phyloP scores from a whole-genome alignment of 2,888 invertebrate genomes.

The Mesorhabditis sp. region DNA sequence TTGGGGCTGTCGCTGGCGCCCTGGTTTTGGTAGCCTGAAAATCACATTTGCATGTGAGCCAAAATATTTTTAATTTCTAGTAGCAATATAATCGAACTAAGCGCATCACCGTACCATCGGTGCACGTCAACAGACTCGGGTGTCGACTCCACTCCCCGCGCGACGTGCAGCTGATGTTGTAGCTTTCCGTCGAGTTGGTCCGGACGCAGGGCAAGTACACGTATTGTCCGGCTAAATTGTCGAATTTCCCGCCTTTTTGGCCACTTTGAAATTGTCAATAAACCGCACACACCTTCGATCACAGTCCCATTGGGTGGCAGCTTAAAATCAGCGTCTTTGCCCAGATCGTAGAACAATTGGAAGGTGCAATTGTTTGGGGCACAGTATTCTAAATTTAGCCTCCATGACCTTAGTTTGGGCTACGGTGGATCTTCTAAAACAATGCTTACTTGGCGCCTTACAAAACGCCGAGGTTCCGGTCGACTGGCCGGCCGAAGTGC shows the following conservation, averaged over 20 bases:
- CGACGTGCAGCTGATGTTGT: neutral
- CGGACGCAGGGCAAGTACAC: neutral
- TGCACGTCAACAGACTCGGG: neutral
- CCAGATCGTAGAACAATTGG: neutral
- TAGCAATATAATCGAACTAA: too few relatives aligned
- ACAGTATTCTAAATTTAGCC: neutral
- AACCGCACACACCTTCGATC: neutral
- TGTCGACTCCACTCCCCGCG: conserved; percentile 1
- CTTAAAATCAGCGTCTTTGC: neutral
- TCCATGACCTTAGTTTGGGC: neutral
- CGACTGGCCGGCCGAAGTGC: neutral
- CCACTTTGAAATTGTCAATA: too few relatives aligned
- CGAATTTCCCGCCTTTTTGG: too few relatives aligned
- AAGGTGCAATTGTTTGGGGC: neutral
- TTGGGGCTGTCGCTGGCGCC: too few relatives aligned
- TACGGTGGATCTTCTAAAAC: neutral
- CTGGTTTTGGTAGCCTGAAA: too few relatives aligned
- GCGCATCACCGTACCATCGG: neutral
- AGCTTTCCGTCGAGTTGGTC: neutral
- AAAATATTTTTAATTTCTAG: too few relatives aligned
- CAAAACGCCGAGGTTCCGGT: neutral
- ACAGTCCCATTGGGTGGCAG: neutral
- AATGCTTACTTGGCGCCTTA: neutral
- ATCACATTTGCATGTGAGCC: too few relatives aligned
- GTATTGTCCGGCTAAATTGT: too few relatives aligned